Evolutionary conservation across 2,888 invertebrate species (phyloP), one percentile per base, ranked within the genome.

Genomic region (Himalopsyche kuldschensis): DNA sequence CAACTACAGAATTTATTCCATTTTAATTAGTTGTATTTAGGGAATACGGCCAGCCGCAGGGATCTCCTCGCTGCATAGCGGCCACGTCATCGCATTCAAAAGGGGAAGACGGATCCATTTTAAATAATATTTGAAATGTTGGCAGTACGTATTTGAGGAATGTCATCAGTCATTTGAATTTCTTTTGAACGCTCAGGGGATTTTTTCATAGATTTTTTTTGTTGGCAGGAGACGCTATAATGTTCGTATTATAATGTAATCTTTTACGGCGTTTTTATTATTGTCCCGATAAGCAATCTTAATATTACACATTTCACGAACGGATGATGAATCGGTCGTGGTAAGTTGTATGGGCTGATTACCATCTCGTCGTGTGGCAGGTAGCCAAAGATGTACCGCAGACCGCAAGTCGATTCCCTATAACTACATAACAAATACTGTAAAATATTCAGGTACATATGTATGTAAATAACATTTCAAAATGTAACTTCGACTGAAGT

Each of bases 301-400:
- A 75, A 78, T 82, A 80, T 84, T 84, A 82, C 84, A 85, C 84
- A 85, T 85, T 85, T 85, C 84, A 84, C 82, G 85, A 84, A 82
- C 75, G 55, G 84, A 85, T 85, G 85, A 85, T 85, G 85, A 81
- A 85, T 85, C 82, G 85, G 79, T 81, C 81, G 76, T 82, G 80
- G 75, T 31, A 20, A 32, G 80, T 47, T 69, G 41, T 46, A n/a
- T 15, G 20, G 27, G 24, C 75, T 77, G 84, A 84, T 84, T 69
- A 82, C 69, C 48, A 84, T 84, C 84, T 79, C 78, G 76, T 77
- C 80, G 55, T 69, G 80, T 76, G 47, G 81, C 85, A 77, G 83
- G 83, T 80, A 85, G 82, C 82, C 4, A 31, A n/a, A 55, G 55
- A 55, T 55, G 55, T 55, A 55, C 55, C 55, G 55, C 55, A 55